Base-by-base conservation (phyloP, 2,888 invertebrate species). In the Mimachlamys varia region DNA sequence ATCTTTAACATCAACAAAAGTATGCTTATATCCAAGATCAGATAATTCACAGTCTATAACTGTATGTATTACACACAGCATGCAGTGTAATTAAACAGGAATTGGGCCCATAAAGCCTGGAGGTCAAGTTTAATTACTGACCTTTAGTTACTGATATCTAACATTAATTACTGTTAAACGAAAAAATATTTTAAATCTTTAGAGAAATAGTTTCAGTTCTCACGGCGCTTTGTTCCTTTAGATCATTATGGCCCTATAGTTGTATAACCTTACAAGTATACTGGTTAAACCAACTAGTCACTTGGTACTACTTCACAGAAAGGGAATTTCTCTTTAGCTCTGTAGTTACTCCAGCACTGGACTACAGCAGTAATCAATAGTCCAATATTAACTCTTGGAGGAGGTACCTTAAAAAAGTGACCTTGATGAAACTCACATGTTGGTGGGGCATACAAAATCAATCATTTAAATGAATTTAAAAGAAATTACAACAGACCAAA, bases 1-100 rank as follows among this genome's bases (percentile, higher is more conserved):
- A 76, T 76, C 76, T 76, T 76, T 76, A 76, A 76, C 76, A 76
- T 76, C 76, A 76, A 76, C 76, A 27, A 33, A 33, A 76, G 76
- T 76, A 76, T 76, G 76, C 76, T 33, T 76, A 33, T 76, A 76
- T 76, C 76, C 76, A 22, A 76, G 76, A 76, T 76, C 76, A 76
- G 76, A 76, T 76, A 76, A 33, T 76, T 76, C 7, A 17, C 76
- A 33, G 33, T 12, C 12, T 76, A 33, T 76, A 76, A 76, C 17
- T 33, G 76, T 76, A 33, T 33, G 33, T 58, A 76, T 22, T 17
- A 76, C 76, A 76, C 10, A 2, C 22, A 4, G 33, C 33, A 27
- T 76, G 76, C 7, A 76, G 76, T 22, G 33, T 1, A 33, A 62
- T 76, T 76, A 33, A 76, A 76, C 76, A 33, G 0, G 76, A 33